Percentiles rank a stretch among this genome's conserved stretches.
These are phyloP conservation scores for Leucoma salicis DNA, from an alignment of 2,888 invertebrate genomes.

Conservation along the genomic window DNA sequence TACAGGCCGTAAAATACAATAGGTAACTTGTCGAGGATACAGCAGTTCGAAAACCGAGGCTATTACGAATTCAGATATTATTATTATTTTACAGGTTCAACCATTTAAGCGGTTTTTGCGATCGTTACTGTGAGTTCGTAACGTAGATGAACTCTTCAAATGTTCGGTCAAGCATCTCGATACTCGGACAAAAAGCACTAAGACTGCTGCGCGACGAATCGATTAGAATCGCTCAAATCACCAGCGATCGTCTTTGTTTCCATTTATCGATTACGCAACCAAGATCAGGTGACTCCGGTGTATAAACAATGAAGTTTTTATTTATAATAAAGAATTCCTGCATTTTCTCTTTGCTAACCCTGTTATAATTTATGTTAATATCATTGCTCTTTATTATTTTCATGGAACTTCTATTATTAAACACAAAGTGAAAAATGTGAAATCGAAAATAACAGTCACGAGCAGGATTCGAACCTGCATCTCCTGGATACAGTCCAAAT, in stretches of 20 bases:
- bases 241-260: slow-evolving; percentile 43
- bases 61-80: no score
- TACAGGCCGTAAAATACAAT: no score
- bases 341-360: slow-evolving; percentile 5
- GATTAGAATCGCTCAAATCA: slow-evolving; percentile 52
- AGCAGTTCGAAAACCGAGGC: no score
- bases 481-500: no score
- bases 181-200: slow-evolving; percentile 40
- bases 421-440: no score
- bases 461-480: no score
- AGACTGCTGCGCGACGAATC: slow-evolving; percentile 47
- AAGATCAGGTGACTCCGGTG: slow-evolving; percentile 17
- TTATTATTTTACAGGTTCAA: slow-evolving; percentile 26
- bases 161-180: slow-evolving; percentile 43
- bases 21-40: no score
- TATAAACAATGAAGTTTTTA: slow-evolving; percentile 28
- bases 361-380: neutral
- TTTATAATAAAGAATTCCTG: slow-evolving; percentile 13
- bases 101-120: slow-evolving; percentile 30
- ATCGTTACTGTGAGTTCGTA: slow-evolving; percentile 24
- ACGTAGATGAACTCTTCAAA: slow-evolving; percentile 49
- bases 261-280: slow-evolving; percentile 55
- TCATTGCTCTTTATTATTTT: no score
- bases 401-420: no score
- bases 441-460: no score